Base-by-base conservation (phyloP, 1,140 invertebrate species). In the Diorhabda elongata region DNA sequence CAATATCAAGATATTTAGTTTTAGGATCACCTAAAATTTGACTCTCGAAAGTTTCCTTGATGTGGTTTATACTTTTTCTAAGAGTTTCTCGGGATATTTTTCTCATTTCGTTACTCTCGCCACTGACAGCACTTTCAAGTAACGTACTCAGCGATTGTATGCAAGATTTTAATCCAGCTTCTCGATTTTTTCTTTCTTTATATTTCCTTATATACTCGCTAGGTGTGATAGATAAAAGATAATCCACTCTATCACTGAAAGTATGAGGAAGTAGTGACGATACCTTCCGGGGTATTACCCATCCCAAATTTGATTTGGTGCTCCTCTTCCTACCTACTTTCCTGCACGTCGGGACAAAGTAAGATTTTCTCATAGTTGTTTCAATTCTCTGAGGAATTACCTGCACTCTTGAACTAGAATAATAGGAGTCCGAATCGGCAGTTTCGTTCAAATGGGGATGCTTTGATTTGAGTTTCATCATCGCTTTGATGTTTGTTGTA, bases 171-270 rank as follows among this genome's bases (percentile, higher is more conserved):
- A 75, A 47, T 6, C 71, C 71, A 52, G 69, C 69, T 67, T 75
- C 73, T 41, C 68, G 44, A 60, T 58, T 71, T 66, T 71, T 72
- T 3, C 71, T 58, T 59, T 71, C 73, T 57, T 69, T 71, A 43
- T 75, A 71, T 7, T 71, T 63, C 8, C 71, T 58, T n/a, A 75
- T 68, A 64, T 75, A 75, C 64, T 75, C 71, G 43, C 71, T 72
- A 5, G 73, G 73, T 8, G 71, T 69, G 59, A 73, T 72, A 0
- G 71, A 71, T 5, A 75, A 62, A 4, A 75, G 64, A 42, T 75
- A 68, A 44, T 75, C 73, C 26, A 75, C 69, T 44, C 69, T 73
- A 11, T 73, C 72, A 7, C 56, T 64, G 65, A 64, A 71, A n/a
- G 58, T 68, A 11, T 69, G 67, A 42, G 61, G 66, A 7, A 73